Evolutionary conservation across 2,113 vertebrate species (phyloP).

Genomic region (Tachycineta bicolor): DNA sequence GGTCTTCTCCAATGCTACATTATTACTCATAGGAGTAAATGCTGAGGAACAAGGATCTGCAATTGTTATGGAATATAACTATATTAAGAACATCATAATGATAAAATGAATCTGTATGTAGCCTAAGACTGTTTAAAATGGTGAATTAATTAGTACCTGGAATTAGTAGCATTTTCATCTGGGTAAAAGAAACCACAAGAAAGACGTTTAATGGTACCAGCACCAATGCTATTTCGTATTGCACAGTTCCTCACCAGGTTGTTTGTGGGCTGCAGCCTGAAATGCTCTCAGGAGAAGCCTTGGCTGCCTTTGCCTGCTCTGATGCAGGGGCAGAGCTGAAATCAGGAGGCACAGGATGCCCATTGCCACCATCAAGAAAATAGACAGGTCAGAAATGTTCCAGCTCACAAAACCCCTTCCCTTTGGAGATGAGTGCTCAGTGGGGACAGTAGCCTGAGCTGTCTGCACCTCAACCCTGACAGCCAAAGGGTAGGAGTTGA

Average conservation of each 20-base stretch:
- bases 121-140: background rate
- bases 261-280: background rate
- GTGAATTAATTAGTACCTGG: background rate
- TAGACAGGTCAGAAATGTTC: background rate
- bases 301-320: background rate
- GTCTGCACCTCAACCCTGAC: background rate
- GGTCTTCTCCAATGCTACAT: background rate
- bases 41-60: background rate
- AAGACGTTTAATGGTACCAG: background rate
- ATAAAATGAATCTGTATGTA: background rate
- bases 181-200: background rate
- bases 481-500: background rate
- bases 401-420: background rate
- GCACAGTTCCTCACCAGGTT: accelerated
- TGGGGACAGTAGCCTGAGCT: background rate
- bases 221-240: background rate
- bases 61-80: background rate
- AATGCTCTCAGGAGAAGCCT: background rate
- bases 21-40: background rate
- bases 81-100: background rate
- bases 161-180: background rate
- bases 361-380: background rate
- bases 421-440: background rate
- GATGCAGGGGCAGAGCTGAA: background rate
- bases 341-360: background rate